Conservation (phyloP, 2,888 invertebrate species). For the Dorcus parallelipipedus region DNA sequence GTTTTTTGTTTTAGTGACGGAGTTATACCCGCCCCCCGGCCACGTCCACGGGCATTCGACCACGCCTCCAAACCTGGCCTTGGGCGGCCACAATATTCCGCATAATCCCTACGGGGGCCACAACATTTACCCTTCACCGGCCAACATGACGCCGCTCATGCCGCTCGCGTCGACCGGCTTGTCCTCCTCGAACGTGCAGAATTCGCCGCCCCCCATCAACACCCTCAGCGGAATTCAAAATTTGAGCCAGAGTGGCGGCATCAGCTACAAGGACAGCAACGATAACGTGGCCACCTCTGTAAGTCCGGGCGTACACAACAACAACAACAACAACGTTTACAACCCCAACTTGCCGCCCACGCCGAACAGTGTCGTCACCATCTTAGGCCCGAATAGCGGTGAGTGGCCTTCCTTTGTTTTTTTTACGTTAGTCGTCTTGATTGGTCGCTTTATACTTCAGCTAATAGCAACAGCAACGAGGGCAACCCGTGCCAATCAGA, state of each 20-base stretch:
- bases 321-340: conserved; percentile 16
- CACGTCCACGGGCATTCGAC: conserved; percentile 47
- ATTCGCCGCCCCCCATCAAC: conserved; percentile 42
- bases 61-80: conserved; percentile 45
- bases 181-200: conserved; percentile 37
- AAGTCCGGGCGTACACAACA: conserved; percentile 9
- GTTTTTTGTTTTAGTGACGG: conserved; percentile 39
- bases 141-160: conserved; percentile 40
- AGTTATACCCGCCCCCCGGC: conserved; percentile 44
- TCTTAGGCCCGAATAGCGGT: conserved; percentile 52
- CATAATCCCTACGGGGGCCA: conserved; percentile 42
- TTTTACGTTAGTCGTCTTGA: neutral
- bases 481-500: conserved; percentile 41
- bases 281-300: conserved; percentile 21
- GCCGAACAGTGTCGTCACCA: conserved; percentile 38
- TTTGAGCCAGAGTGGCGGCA: conserved; percentile 9
- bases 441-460: conserved; percentile 26
- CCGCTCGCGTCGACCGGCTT: conserved; percentile 51
- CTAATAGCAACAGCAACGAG: conserved; percentile 41
- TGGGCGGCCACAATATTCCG: conserved; percentile 29
- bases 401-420: conserved; percentile 25
- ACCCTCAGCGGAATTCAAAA: conserved; percentile 9
- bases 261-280: conserved; percentile 33
- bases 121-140: conserved; percentile 41
- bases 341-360: conserved; percentile 13